Evolutionary conservation across 2,888 invertebrate species (phyloP).

Genomic region (Calameuta pallipes): DNA sequence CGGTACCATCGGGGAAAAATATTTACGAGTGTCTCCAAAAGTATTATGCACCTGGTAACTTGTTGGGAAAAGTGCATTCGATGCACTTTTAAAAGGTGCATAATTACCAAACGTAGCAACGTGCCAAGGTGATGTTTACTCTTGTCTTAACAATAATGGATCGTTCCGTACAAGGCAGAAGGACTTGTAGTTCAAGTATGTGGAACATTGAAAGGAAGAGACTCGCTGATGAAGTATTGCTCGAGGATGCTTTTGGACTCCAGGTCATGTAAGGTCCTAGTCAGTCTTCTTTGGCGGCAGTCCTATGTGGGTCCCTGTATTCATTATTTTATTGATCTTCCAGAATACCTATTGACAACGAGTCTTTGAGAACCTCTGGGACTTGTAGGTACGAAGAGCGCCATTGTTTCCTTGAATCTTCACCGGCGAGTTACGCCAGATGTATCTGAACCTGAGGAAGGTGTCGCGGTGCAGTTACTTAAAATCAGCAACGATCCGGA

Average conservation of each 20-base stretch:
- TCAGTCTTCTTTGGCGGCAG: not conserved
- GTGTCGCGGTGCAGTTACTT: not conserved
- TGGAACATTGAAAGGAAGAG: not conserved
- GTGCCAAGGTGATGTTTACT: not conserved
- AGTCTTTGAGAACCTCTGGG: not conserved
- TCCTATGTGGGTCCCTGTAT: not conserved
- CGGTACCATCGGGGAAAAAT: not conserved
- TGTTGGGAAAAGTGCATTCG: not conserved
- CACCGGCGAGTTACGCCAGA: not conserved
- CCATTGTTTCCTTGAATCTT: not conserved
- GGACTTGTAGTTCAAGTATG: not conserved
- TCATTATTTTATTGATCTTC: not conserved
- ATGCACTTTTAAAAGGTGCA: not conserved
- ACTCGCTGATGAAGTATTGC: not conserved
- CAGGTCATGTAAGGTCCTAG: not conserved
- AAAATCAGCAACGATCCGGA: not conserved
- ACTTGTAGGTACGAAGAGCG: not conserved
- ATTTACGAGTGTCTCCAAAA: not conserved
- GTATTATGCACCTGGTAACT: not conserved
- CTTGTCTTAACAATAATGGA: conserved; percentile 17
- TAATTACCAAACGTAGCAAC: not conserved
- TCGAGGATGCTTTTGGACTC: not conserved
- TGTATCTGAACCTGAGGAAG: not conserved
- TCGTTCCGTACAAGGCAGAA: not conserved
- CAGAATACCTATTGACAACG: not conserved